Evolutionary conservation across 2,113 vertebrate species (phyloP).

Genomic region (Saguinus imperator): DNA sequence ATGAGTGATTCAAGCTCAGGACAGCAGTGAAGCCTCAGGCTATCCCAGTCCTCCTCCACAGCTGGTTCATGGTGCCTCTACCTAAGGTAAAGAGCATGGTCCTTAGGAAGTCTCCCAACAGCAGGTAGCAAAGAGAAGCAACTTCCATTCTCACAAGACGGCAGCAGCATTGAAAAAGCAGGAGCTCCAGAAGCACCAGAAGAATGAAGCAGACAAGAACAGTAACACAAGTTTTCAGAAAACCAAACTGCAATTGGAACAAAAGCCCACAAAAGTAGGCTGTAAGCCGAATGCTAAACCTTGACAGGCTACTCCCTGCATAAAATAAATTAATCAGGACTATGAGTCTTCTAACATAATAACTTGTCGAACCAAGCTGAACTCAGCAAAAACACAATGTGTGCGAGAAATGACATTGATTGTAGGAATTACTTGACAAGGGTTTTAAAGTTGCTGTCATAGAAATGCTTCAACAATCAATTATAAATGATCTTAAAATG

Average conservation of each 20-base stretch:
- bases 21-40: neutral
- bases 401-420: neutral
- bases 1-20: neutral
- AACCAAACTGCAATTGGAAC: neutral
- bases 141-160: neutral
- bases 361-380: neutral
- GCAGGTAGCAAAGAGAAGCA: neutral
- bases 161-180: too few species aligned
- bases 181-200: neutral
- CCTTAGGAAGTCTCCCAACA: neutral
- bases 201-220: neutral
- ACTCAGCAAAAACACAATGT: neutral
- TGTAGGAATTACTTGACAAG: neutral
- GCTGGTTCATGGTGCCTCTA: neutral
- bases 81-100: too few species aligned
- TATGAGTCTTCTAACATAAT: neutral
- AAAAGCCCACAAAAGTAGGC: neutral
- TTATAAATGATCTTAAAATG: neutral
- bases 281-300: neutral
- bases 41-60: neutral
- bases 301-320: neutral
- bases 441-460: neutral
- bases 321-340: neutral
- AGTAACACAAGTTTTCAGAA: neutral
- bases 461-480: neutral